Conservation (phyloP, 2,797 vertebrate genomes). For the Lutra lutra region DNA sequence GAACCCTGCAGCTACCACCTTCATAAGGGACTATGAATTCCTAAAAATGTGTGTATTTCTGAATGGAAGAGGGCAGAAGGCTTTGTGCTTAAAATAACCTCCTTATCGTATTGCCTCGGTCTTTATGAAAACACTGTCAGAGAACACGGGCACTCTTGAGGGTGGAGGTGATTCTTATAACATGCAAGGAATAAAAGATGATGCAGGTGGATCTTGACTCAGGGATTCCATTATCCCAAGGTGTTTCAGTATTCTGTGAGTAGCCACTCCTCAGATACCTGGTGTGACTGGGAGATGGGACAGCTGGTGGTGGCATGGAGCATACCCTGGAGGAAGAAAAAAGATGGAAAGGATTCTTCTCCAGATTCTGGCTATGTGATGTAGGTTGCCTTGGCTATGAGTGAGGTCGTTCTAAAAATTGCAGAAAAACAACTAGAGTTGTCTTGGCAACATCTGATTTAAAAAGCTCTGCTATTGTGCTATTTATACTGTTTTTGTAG, state of each 20-base stretch:
- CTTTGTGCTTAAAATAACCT: neutral
- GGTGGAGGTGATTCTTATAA: neutral
- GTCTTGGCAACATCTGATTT: neutral
- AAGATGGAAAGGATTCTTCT: neutral
- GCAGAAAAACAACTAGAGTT: neutral
- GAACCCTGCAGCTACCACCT: neutral
- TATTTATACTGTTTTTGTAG: neutral
- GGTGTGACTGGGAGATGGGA: neutral
- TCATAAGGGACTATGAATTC: neutral
- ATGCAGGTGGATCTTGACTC: rapidly evolving
- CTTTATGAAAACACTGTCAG: neutral
- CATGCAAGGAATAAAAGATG: neutral
- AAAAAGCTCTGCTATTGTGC: neutral
- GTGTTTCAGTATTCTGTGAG: neutral
- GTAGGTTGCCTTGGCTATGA: neutral
- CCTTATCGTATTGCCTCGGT: neutral
- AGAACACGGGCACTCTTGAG: rapidly evolving
- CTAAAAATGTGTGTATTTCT: neutral
- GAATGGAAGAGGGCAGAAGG: neutral
- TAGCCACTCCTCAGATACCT: neutral
- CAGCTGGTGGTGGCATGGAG: neutral
- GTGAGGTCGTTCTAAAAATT: neutral
- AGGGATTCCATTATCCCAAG: neutral
- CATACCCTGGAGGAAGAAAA: neutral
- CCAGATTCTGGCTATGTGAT: neutral